Percentiles rank a stretch among this genome's conserved stretches.
phyloP scores from a whole-genome alignment of 2,888 invertebrate genomes.

The Kryphioiulus occultus region DNA sequence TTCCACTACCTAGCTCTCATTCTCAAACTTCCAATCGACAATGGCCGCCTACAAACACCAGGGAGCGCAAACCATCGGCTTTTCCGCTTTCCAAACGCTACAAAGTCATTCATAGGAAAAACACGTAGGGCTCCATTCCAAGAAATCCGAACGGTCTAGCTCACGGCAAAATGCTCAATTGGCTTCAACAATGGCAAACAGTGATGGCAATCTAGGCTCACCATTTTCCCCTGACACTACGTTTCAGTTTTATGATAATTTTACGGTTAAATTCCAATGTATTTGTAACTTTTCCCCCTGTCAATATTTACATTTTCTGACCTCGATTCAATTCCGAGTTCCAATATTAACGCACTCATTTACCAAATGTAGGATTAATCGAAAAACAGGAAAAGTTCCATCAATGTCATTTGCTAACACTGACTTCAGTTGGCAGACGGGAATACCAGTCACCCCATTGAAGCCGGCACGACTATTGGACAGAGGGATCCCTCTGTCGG shows the following conservation, averaged over 20 bases:
- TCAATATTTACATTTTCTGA: too few relatives aligned
- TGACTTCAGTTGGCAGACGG: too few relatives aligned
- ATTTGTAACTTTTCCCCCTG: too few relatives aligned
- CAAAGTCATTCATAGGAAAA: neutral
- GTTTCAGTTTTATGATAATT: neutral
- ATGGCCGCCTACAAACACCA: conserved; percentile 35
- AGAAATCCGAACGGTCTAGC: conserved; percentile 20
- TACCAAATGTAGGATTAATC: too few relatives aligned
- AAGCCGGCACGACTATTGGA: too few relatives aligned
- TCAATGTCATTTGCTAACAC: too few relatives aligned
- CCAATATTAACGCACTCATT: too few relatives aligned
- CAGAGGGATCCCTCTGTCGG: too few relatives aligned
- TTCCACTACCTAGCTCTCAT: conserved; percentile 39
- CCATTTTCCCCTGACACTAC: neutral
- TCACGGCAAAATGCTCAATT: neutral
- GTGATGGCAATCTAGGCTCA: neutral
- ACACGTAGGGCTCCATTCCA: neutral
- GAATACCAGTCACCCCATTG: too few relatives aligned
- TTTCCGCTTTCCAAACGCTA: conserved; percentile 26
- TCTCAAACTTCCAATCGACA: conserved; percentile 17
- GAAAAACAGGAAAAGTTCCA: too few relatives aligned
- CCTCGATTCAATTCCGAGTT: too few relatives aligned
- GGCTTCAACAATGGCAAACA: neutral
- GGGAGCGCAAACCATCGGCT: neutral
- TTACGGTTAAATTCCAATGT: too few relatives aligned